Evolutionary conservation across 2,113 vertebrate genomes (phyloP).

Genomic region (Taxidea taxus): DNA sequence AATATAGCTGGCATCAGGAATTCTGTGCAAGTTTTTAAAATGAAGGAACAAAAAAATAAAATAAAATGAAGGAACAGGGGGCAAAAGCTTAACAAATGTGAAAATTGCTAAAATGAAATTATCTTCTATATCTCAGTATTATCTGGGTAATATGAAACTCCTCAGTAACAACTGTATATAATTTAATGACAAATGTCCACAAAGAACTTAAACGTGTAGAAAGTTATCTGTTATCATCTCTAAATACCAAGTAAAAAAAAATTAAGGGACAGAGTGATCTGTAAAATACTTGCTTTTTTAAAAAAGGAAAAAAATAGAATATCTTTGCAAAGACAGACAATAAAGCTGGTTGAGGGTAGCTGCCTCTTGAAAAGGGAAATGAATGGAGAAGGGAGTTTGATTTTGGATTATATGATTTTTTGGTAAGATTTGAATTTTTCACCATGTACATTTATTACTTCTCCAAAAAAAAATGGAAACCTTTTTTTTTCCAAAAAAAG

Average conservation of each 20-base stretch:
- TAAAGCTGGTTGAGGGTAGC: neutral
- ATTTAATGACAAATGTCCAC: neutral
- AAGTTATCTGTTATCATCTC: neutral
- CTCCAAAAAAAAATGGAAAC: neutral
- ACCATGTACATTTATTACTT: neutral
- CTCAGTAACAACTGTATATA: neutral
- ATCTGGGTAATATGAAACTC: neutral
- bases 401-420: neutral
- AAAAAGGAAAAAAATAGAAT: neutral
- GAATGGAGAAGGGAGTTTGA: neutral
- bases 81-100: neutral
- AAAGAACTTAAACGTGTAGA: neutral
- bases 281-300: neutral
- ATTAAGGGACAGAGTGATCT: neutral
- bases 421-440: neutral
- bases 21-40: neutral
- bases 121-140: neutral
- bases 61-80: neutral
- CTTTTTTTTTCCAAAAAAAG: too few relatives aligned
- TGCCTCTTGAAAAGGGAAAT: neutral
- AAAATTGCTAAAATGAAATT: conserved; percentile 24
- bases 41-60: neutral
- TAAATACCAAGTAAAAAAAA: neutral
- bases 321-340: neutral
- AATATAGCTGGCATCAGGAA: neutral